Conservation (phyloP, 2,113 vertebrate species). For the Channa argus region DNA sequence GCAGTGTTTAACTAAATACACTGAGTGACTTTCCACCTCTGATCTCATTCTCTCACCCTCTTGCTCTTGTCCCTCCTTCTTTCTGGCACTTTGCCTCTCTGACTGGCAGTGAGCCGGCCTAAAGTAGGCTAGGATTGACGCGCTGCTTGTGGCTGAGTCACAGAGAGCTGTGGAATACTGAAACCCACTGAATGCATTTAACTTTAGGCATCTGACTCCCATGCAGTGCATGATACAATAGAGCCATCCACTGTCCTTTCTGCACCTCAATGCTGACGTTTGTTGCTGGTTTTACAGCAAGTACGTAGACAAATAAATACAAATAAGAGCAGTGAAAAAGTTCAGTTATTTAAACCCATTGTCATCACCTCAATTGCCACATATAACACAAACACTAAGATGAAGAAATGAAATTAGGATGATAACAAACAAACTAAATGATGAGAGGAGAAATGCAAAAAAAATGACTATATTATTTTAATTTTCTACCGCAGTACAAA, state of each 20-base stretch:
- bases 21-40: constrained; percentile 50
- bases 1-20: constrained; percentile 17
- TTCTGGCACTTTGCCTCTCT: constrained; percentile 70
- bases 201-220: constrained; percentile 77
- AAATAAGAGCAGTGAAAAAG: constrained; percentile 26
- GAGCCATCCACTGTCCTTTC: constrained; percentile 64
- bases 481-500: constrained; percentile 18
- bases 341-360: constrained; percentile 36
- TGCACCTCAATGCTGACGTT: constrained; percentile 69
- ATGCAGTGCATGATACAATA: constrained; percentile 76
- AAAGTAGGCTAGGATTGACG: constrained; percentile 85
- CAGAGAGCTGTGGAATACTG: constrained; percentile 75
- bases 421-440: constrained; percentile 1
- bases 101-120: constrained; percentile 77
- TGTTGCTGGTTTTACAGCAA: constrained; percentile 47
- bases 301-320: constrained; percentile 43
- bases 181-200: constrained; percentile 83
- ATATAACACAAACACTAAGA: constrained; percentile 10
- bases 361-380: constrained; percentile 6
- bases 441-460: not conserved
- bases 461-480: not conserved
- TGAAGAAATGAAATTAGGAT: not conserved
- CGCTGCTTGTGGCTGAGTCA: constrained; percentile 83
- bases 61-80: constrained; percentile 60
- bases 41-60: constrained; percentile 61